Percentiles rank a stretch among this genome's conserved stretches.
Conservation (phyloP, 2,797 vertebrate genomes). For the Ibycter americanus region DNA sequence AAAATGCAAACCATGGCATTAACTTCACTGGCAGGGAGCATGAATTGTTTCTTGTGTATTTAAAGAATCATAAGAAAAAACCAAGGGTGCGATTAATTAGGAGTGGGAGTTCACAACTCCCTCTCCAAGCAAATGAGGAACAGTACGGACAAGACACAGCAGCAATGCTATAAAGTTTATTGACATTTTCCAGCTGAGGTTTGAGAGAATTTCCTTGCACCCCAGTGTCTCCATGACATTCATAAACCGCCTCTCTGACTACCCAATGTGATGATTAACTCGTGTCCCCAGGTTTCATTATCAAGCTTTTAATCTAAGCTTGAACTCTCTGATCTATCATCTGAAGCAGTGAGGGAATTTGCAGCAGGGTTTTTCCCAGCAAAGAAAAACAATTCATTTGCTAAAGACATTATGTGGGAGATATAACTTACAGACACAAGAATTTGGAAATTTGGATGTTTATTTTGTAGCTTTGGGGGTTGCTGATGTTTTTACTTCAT, state of each 20-base stretch:
- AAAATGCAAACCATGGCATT: neutral
- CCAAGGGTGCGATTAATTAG: neutral
- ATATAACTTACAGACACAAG: neutral
- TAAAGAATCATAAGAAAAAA: slow-evolving; percentile 22
- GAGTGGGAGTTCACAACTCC: neutral
- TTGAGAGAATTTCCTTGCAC: neutral
- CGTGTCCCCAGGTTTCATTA: slow-evolving; percentile 14
- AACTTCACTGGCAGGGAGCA: neutral
- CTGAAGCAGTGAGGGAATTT: slow-evolving; percentile 9
- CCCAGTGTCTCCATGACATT: neutral
- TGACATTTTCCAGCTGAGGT: neutral
- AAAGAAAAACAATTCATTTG: slow-evolving; percentile 2
- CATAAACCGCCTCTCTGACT: neutral
- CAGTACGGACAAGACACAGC: neutral
- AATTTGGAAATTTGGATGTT: neutral
- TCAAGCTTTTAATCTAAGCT: slow-evolving; percentile 44
- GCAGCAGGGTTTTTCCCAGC: slow-evolving; percentile 1
- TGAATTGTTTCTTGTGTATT: neutral
- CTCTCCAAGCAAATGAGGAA: neutral
- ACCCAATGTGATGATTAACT: neutral
- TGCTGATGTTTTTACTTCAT: neutral
- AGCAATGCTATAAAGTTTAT: neutral
- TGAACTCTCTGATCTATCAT: slow-evolving; percentile 31
- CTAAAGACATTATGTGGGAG: neutral
- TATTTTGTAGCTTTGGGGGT: neutral